Base-by-base conservation (phyloP, 2,888 invertebrate species). In the Coenonympha arcania region DNA sequence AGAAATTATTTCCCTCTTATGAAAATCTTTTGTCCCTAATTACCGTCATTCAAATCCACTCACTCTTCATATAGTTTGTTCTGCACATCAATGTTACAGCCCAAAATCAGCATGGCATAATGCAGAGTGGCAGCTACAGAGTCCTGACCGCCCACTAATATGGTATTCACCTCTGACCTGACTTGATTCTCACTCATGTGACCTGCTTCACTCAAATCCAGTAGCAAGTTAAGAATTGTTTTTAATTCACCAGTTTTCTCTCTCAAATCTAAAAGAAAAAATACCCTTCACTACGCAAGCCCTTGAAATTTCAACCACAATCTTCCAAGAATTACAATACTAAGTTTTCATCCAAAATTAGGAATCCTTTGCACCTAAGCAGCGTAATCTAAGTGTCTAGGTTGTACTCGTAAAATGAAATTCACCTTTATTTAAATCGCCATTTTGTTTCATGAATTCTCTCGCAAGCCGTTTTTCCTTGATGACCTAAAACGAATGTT, bases 151-250 rank as follows among this genome's bases (percentile, higher is more conserved):
- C 47, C 47, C 6, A 47, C 31, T 6, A 47, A 20, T 6, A 47
- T 40, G 16, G 47, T 47, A n/a, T 47, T 39, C 1, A 47, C 39
- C 15, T 47, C 47, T 16, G 47, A 26, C 18, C 40, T 40, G n/a
- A 47, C 20, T 16, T 47, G 47, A 9, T 11, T 6, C 22, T 47
- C 47, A 31, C 31, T 28, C 47, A 47, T 47, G 5, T 30, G 31
- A 18, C 31, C 47, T 30, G 40, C 18, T 47, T 47, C 47, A 31
- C 22, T 30, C 26, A 47, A 13, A 18, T 47, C 47, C 22, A 47
- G 20, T 11, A 47, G 13, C 15, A 47, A 11, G 4, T 47, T 13
- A 3, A 30, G 28, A 6, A 30, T 6, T 30, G 28, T 13, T 13
- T 11, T 30, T 5, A 30, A 30, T 11, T 11, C 8, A 30, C 11